Base-by-base conservation (phyloP, 2,888 invertebrate genomes). In the Drosophila sordidapex region DNA sequence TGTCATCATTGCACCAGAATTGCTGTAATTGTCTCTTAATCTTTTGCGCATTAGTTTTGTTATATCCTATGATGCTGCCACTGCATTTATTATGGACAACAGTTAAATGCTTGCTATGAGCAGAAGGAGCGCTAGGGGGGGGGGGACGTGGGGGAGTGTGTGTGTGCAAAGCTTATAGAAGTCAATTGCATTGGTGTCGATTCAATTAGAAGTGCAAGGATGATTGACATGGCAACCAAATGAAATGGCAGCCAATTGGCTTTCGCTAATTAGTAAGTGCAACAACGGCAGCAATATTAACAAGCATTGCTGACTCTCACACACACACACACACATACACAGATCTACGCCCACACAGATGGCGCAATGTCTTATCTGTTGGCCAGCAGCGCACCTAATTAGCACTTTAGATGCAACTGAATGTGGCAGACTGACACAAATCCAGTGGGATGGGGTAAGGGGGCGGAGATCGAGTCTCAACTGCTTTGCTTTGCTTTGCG, bases 201-300 rank as follows among this genome's bases (percentile, higher is more conserved):
- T 77, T 82, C 82, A 86, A 86, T 86, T 84, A 84, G 59, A 67
- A 81, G 69, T 76, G 57, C 59, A 71, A 62, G 66, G 43, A 83
- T 82, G 81, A 80, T 83, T 77, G 76, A 63, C 73, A 76, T 79
- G 69, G 58, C 79, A 71, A 62, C 48, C 65, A 67, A 73, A 71
- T 68, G 51, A 70, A 79, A 72, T 65, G 49, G 68, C 73, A 64
- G 63, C 51, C 75, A 83, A 74, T 72, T 62, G 61, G 21, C 52
- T 36, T 56, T 77, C 61, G 51, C 40, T 62, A 63, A 67, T 78
- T 75, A 72, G 70, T 51, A 54, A 46, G 36, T 48, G 46, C 43
- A 61, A 52, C 33, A 46, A 46, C 29, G 25, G 10, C 35, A 33
- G 68, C 56, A 10, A 21, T 31, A 49, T 25, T 13, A 51, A 15